phyloP scores from a whole-genome alignment of 1,140 invertebrate genomes.

The Tribolium castaneum region DNA sequence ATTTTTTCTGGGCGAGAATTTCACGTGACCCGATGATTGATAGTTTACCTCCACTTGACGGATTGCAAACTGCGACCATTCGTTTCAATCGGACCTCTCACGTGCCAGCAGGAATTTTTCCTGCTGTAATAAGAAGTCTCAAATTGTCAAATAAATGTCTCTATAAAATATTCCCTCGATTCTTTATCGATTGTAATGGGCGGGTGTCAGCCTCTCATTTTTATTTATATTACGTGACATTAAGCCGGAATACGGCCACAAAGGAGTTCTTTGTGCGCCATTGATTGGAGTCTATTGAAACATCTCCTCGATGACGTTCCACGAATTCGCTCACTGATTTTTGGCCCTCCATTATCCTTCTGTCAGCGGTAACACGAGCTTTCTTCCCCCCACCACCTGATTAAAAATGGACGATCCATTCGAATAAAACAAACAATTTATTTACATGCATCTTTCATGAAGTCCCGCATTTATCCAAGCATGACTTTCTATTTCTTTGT shows the following conservation, averaged over 20 bases:
- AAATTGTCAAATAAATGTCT: constrained; percentile 33
- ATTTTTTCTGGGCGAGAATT: constrained; percentile 6
- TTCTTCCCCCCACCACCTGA: not conserved
- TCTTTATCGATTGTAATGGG: constrained; percentile 20
- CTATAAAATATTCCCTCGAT: not conserved
- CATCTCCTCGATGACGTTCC: constrained; percentile 8
- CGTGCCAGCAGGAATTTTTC: not conserved
- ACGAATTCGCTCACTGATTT: constrained; percentile 5
- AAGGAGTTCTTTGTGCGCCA: not conserved
- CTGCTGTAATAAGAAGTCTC: constrained; percentile 3
- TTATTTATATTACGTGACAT: constrained; percentile 26
- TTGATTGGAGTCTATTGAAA: constrained; percentile 14
- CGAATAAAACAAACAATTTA: constrained; percentile 22
- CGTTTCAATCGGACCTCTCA: constrained; percentile 14
- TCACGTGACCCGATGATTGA: not conserved
- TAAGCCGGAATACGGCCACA: not conserved
- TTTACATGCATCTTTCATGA: constrained; percentile 24
- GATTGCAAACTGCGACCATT: constrained; percentile 10
- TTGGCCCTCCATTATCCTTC: not conserved
- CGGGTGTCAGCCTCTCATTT: constrained; percentile 18
- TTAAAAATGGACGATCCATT: not conserved
- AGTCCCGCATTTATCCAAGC: constrained; percentile 16
- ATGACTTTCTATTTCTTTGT: constrained; percentile 34
- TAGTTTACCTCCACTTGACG: not conserved
- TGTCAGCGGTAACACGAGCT: not conserved